Evolutionary conservation across 1,140 invertebrate species (phyloP).

Genomic region (Odontomachus brunneus): DNA sequence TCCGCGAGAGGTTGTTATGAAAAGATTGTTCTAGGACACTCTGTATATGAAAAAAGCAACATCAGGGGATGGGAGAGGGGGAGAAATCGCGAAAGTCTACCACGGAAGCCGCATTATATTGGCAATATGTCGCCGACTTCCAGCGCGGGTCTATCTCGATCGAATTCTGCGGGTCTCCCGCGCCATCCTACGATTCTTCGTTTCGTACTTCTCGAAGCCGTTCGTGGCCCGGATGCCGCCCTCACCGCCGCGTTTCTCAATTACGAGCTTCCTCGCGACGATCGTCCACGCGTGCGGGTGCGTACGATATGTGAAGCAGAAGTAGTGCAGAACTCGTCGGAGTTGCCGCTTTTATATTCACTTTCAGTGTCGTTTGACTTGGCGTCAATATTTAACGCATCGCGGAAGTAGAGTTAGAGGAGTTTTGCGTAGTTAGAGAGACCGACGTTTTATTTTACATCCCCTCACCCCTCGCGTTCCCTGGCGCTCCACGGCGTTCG

Average conservation of each 20-base stretch:
- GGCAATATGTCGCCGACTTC: conserved; percentile 63
- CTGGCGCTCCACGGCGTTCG: too few species aligned
- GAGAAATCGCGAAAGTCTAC: conserved; percentile 38
- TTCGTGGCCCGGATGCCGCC: not conserved
- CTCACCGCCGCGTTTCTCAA: not conserved
- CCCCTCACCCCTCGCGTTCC: not conserved
- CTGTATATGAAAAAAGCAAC: too few species aligned
- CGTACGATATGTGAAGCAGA: too few species aligned
- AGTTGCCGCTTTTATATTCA: not conserved
- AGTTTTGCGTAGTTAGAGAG: not conserved
- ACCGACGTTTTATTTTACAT: too few species aligned
- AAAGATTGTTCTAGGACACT: too few species aligned
- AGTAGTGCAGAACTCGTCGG: not conserved
- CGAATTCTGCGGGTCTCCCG: conserved; percentile 35
- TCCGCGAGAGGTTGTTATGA: too few species aligned
- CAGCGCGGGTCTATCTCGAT: conserved; percentile 36
- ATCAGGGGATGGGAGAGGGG: too few species aligned
- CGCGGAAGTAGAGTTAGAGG: conserved; percentile 1
- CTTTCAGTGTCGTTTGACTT: not conserved
- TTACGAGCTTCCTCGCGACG: too few species aligned
- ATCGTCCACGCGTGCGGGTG: too few species aligned
- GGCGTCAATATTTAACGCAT: conserved; percentile 21
- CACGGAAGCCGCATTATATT: conserved; percentile 60
- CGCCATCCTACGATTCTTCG: not conserved
- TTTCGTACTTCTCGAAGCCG: too few species aligned